Evolutionary conservation across 1,140 invertebrate genomes (phyloP).

Genomic region (Adelges cooleyi): DNA sequence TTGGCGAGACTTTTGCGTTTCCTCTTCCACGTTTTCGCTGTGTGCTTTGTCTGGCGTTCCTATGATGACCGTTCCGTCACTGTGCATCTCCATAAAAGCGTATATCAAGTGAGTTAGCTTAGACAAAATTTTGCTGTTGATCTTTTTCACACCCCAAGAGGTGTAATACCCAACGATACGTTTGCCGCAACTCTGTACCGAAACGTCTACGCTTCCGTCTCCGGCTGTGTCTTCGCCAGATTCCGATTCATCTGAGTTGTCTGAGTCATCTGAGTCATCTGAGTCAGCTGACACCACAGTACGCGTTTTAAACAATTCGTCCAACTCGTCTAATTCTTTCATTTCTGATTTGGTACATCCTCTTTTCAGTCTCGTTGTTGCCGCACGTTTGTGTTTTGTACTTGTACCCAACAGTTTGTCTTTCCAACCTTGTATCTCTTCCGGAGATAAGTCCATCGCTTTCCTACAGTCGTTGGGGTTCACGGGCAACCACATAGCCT

Average conservation of each 20-base stretch:
- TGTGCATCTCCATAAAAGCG: constrained; percentile 31
- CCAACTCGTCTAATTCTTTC: not conserved
- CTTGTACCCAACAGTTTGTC: not conserved
- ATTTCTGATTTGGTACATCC: not conserved
- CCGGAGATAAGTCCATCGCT: not conserved
- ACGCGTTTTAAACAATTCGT: not conserved
- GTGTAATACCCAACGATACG: constrained; percentile 32
- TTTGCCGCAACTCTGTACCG: constrained; percentile 27
- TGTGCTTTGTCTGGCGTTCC: constrained; percentile 21
- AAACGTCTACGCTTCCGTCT: not conserved
- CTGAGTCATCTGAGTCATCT: not conserved
- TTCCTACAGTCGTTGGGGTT: constrained; percentile 1
- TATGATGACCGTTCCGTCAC: constrained; percentile 23
- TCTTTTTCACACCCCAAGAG: constrained; percentile 29
- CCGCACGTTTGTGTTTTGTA: not conserved
- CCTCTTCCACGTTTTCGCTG: constrained; percentile 19
- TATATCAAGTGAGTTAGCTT: constrained; percentile 32
- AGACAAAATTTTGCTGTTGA: not conserved
- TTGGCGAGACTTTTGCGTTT: constrained; percentile 3
- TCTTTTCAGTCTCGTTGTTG: not conserved
- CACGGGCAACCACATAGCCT: constrained; percentile 28
- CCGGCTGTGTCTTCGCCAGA: too few species aligned
- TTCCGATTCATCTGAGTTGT: too few species aligned
- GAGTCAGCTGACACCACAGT: not conserved
- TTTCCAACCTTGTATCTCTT: not conserved